phyloP scores from a whole-genome alignment of 2,888 invertebrate genomes.

The Oxytorus armatus region DNA sequence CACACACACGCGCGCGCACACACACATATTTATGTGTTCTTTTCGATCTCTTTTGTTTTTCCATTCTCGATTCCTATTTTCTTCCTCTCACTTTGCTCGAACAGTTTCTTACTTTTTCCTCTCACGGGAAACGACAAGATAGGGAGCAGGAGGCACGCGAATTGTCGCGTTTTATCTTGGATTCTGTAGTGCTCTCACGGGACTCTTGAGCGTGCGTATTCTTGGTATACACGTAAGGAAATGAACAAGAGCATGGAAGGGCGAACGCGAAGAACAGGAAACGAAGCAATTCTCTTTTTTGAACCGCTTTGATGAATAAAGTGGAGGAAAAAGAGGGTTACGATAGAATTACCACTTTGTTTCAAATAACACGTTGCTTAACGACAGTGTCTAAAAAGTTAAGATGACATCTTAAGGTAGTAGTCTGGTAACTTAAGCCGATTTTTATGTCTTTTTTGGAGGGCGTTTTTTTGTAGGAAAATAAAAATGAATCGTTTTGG shows the following conservation, averaged over 20 bases:
- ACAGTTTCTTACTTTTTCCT: constrained; percentile 23
- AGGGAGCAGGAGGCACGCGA: constrained; percentile 9
- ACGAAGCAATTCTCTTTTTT: constrained; percentile 13
- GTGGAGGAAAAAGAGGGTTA: not conserved
- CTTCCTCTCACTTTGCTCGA: constrained; percentile 38
- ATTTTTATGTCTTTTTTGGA: no score
- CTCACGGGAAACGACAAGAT: constrained; percentile 16
- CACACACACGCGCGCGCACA: not conserved
- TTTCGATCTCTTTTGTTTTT: constrained; percentile 40
- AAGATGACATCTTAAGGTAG: no score
- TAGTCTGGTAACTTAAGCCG: no score
- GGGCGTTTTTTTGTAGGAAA: no score
- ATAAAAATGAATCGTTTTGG: no score
- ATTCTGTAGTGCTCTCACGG: constrained; percentile 24
- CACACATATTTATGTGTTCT: not conserved
- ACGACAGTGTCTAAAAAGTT: no score
- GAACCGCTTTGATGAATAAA: not conserved
- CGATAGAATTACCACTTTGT: not conserved
- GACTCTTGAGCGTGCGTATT: constrained; percentile 31
- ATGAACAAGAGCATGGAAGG: constrained; percentile 20
- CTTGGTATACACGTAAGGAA: constrained; percentile 21
- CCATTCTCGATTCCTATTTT: constrained; percentile 44
- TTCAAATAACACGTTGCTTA: not conserved
- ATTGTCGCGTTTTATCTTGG: constrained; percentile 42
- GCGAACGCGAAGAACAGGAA: not conserved